phyloP scores from a whole-genome alignment of 1,140 invertebrate genomes.

The Saccostrea glomerata region DNA sequence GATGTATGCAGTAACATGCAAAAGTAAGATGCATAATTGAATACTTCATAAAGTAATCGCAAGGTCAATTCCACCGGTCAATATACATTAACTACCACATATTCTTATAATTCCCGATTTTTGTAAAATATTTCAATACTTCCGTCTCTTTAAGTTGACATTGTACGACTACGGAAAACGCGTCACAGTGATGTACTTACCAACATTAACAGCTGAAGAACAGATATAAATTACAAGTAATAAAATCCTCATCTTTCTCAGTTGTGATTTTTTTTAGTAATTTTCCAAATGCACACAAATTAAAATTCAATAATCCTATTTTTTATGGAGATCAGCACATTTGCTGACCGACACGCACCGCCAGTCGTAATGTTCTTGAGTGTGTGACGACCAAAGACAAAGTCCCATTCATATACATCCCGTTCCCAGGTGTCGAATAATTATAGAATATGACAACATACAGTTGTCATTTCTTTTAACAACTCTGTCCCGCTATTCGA shows the following conservation, averaged over 20 bases:
- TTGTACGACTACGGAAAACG: no score
- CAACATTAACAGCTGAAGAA: not conserved
- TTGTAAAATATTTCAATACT: not conserved
- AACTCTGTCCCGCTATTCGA: not conserved
- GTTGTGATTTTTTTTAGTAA: not conserved
- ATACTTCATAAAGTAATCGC: no score
- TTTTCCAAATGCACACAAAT: not conserved
- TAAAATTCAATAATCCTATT: not conserved
- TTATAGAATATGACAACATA: constrained; percentile 34
- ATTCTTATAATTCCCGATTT: not conserved
- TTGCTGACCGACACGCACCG: constrained; percentile 7
- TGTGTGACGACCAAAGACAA: constrained; percentile 27
- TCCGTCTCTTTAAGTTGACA: no score
- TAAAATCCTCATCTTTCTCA: constrained; percentile 11
- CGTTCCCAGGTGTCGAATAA: constrained; percentile 21
- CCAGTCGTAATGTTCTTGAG: constrained; percentile 1
- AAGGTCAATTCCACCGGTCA: no score
- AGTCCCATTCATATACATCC: constrained; percentile 15
- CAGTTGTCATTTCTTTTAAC: constrained; percentile 7
- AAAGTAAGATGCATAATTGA: no score
- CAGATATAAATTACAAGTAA: not conserved
- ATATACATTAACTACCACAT: not conserved
- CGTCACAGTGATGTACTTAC: not conserved
- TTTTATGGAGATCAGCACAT: not conserved
- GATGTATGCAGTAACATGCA: no score